A percentile compares a stretch with the other conserved stretches of the same genome.
These are phyloP conservation scores for Phalanger gymnotis DNA, from an alignment of 2,797 vertebrate species.

Conservation along the genomic window DNA sequence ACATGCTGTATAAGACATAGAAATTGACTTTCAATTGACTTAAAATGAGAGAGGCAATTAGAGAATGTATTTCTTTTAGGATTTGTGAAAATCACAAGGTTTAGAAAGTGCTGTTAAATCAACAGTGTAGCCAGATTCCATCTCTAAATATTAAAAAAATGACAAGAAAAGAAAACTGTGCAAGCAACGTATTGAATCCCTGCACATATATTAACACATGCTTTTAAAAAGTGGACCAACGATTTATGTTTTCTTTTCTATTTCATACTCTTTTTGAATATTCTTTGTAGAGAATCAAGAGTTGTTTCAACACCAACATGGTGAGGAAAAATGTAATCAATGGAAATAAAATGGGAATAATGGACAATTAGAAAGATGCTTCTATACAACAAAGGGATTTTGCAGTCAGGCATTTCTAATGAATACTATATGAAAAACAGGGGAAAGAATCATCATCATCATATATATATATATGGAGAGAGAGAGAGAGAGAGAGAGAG, in stretches of 20 bases:
- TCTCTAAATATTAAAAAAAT: neutral
- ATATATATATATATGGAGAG: no score
- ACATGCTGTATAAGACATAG: neutral
- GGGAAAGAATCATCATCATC: neutral
- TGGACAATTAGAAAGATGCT: neutral
- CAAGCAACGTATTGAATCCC: neutral
- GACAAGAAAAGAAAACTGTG: neutral
- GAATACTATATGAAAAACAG: neutral
- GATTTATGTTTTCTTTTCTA: neutral
- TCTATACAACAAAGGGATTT: neutral
- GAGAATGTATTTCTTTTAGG: neutral
- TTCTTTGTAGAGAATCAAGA: neutral
- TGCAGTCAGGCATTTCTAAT: neutral
- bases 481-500: no score
- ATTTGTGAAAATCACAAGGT: neutral
- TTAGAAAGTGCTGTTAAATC: neutral
- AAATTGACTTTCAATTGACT: neutral
- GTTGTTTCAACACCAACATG: neutral
- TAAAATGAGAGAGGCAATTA: conserved; percentile 17
- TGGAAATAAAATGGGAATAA: neutral
- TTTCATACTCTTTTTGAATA: neutral
- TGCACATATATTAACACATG: neutral
- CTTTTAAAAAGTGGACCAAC: neutral
- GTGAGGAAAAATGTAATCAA: neutral
- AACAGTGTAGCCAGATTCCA: neutral